Base-by-base conservation (phyloP, 2,797 vertebrate species). In the Sciaenops ocellatus region DNA sequence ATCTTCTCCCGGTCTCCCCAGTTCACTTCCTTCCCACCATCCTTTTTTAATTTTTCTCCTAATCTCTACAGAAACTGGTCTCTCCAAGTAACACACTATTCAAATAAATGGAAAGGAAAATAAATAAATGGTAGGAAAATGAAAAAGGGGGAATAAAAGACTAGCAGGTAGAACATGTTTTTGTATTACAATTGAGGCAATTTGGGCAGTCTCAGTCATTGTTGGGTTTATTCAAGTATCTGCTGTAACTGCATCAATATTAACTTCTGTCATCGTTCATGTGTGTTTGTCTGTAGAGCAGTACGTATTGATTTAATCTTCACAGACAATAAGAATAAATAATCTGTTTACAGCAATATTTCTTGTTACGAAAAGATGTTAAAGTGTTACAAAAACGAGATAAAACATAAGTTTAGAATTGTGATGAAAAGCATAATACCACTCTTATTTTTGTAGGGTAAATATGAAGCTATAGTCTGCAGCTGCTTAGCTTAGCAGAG, bases 61-160 rank as follows among this genome's bases (percentile, higher is more conserved):
- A 47, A 71, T 84, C 52, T 69, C 46, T 5, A 5, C 44, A 46
- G 26, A 81, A 73, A 83, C 68, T 73, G 63, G 22, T 69, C 55
- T 75, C 3, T 69, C 6, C 22, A 56, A 84, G 85, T 81, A 20
- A 46, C 38, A 20, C 11, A 7, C 16, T 8, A 55, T 64, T 82
- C 26, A 47, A 10, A 22, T 57, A 65, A 84, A 89, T 79, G 57
- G 69, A 69, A 79, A 68, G 63, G 55, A 73, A 71, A 82, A 70
- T 51, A 38, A 82, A 64, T 41, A 75, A 85, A 83, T 2, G 5
- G 17, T 24, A 55, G 72, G 60, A 56, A 61, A 44, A 30, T 5
- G 24, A 24, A 41, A 48, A 60, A 24, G 5, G 0, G 38, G n/a
- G 11, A 47, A 20, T 28, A 20, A 52, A 59, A 63, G 38, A 65